Conservation (phyloP, 1,140 invertebrate genomes). For the Ladona fulva region DNA sequence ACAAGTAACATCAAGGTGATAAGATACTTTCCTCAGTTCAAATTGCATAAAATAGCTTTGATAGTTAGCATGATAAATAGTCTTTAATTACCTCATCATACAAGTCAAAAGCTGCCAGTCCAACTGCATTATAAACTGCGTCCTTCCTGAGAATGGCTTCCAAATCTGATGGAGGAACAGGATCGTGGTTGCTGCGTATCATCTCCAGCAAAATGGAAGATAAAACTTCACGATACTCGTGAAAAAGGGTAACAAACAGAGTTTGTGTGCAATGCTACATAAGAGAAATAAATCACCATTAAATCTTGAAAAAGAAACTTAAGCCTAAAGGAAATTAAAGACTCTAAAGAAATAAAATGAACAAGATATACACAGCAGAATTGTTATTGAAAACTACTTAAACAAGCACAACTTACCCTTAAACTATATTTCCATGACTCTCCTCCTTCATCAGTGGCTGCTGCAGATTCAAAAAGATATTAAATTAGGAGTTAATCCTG, state of each 20-base stretch:
- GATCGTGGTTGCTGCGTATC: slow-evolving; percentile 50
- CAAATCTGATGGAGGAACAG: slow-evolving; percentile 57
- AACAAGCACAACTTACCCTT: slow-evolving; percentile 46
- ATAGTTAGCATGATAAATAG: slow-evolving; percentile 18
- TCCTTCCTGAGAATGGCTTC: slow-evolving; percentile 76
- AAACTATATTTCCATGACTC: slow-evolving; percentile 89
- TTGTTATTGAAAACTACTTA: no score
- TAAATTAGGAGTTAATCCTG: neutral
- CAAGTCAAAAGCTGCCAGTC: slow-evolving; percentile 79
- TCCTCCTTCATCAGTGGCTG: slow-evolving; percentile 71
- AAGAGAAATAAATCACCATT: neutral
- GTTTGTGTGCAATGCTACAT: slow-evolving; percentile 74
- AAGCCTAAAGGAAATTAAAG: neutral
- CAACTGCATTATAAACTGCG: slow-evolving; percentile 90
- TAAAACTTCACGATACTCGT: slow-evolving; percentile 61
- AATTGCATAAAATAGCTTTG: no score
- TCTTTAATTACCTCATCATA: slow-evolving; percentile 67
- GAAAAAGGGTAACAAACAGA: slow-evolving; percentile 74
- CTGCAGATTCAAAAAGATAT: slow-evolving; percentile 26
- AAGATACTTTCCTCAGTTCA: no score
- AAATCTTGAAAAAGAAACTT: slow-evolving; percentile 15
- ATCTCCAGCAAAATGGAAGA: slow-evolving; percentile 64
- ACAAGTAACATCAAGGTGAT: no score
- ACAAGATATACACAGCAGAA: no score
- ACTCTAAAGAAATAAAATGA: no score